These are phyloP conservation scores for Bibio marci DNA, from an alignment of 2,888 invertebrate species.

Conservation along the genomic window DNA sequence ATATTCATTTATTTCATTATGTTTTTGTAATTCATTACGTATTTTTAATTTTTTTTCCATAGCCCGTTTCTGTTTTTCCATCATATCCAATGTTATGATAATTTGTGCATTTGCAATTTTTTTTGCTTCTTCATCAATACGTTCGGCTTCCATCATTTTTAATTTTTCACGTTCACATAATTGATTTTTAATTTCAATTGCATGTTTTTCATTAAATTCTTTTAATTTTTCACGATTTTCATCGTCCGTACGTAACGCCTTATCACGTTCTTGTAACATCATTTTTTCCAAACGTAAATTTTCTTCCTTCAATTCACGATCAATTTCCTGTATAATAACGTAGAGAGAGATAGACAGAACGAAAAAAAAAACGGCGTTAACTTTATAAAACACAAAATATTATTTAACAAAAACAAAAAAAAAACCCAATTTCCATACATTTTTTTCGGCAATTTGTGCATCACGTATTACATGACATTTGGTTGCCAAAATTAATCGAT, in stretches of 20 bases:
- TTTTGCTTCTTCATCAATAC: constrained; percentile 25
- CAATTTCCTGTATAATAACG: constrained; percentile 14
- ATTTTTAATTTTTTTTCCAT: constrained; percentile 21
- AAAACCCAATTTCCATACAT: not conserved
- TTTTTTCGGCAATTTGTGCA: constrained; percentile 57
- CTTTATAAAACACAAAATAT: not conserved
- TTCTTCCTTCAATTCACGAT: constrained; percentile 20
- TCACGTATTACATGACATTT: constrained; percentile 74
- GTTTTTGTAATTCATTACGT: constrained; percentile 22
- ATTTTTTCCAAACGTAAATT: constrained; percentile 23
- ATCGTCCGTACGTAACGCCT: constrained; percentile 21
- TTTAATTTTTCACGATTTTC: constrained; percentile 16
- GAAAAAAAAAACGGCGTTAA: not conserved
- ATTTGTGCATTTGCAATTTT: constrained; percentile 18
- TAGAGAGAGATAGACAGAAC: not conserved
- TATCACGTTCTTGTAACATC: constrained; percentile 21
- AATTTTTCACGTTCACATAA: constrained; percentile 21
- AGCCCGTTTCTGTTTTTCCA: constrained; percentile 17
- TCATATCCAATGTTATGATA: constrained; percentile 21
- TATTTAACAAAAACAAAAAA: too few species aligned
- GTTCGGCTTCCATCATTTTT: constrained; percentile 24
- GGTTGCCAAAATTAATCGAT: constrained; percentile 61
- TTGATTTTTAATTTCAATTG: constrained; percentile 23
- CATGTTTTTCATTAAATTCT: constrained; percentile 20
- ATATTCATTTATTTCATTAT: constrained; percentile 21